These are phyloP conservation scores for Lithobates pipiens DNA, from an alignment of 2,797 vertebrate species.

Conservation along the genomic window DNA sequence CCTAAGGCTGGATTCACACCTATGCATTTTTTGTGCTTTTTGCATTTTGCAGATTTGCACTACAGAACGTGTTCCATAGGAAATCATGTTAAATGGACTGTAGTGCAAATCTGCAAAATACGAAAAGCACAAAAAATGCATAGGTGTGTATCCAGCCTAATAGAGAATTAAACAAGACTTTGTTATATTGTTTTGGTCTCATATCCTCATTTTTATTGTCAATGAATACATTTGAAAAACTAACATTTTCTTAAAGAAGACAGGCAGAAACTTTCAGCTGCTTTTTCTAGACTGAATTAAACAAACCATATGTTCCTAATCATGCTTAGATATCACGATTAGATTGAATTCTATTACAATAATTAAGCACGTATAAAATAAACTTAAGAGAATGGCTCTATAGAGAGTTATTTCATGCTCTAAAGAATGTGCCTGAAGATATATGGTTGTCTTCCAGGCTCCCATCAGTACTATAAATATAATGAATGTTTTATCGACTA, in stretches of 20 bases:
- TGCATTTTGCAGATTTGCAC: too few relatives aligned
- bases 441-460: constrained; percentile 28
- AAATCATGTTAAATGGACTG: too few relatives aligned
- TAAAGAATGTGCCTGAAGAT: constrained; percentile 41
- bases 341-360: constrained; percentile 39
- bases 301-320: constrained; percentile 46
- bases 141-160: too few relatives aligned
- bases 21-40: too few relatives aligned
- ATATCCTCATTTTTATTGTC: background rate
- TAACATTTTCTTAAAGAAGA: background rate
- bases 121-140: too few relatives aligned
- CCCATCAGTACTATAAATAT: background rate
- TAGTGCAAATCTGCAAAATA: too few relatives aligned
- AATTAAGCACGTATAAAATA: constrained; percentile 54
- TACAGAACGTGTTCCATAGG: too few relatives aligned
- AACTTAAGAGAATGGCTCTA: constrained; percentile 49
- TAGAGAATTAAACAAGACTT: too few relatives aligned
- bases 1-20: too few relatives aligned
- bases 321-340: constrained; percentile 48
- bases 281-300: constrained; percentile 6
- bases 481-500: constrained; percentile 11
- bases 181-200: too few relatives aligned
- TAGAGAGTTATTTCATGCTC: constrained; percentile 20
- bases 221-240: background rate
- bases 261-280: background rate